Conservation (phyloP, 2,797 vertebrate species). For the Hydrophis major region DNA sequence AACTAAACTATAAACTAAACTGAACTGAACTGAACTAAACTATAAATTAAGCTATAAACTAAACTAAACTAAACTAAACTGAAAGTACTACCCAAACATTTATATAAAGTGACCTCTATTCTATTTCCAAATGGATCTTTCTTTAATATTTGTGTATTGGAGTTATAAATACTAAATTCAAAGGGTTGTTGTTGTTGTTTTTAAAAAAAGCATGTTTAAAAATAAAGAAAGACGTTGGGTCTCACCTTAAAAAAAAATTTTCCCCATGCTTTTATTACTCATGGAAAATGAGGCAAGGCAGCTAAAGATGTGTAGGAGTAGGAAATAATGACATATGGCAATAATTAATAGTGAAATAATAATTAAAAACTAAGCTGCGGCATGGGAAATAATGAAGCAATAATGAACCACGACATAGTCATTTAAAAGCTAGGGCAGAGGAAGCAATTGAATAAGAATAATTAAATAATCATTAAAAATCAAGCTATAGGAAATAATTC, state of each 20-base stretch:
- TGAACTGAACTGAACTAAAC: no score
- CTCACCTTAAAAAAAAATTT: background rate
- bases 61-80: background rate
- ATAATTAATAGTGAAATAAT: background rate
- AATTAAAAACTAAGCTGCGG: background rate
- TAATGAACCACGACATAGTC: background rate
- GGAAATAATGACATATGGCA: background rate
- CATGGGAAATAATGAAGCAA: background rate
- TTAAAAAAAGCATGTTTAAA: background rate
- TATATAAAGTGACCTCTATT: background rate
- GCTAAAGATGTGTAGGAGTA: background rate
- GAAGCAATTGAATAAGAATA: background rate
- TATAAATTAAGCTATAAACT: no score
- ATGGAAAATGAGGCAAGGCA: no score
- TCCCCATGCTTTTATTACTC: background rate
- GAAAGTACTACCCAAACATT: background rate
- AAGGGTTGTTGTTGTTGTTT: background rate
- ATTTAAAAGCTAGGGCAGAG: background rate
- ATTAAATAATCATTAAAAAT: background rate
- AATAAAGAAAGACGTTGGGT: background rate
- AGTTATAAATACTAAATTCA: background rate
- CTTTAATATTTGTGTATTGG: background rate
- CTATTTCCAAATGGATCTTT: background rate
- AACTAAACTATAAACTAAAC: no score
- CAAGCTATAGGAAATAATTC: background rate